phyloP scores from a whole-genome alignment of 2,888 invertebrate genomes.

The Apotomis capreana region DNA sequence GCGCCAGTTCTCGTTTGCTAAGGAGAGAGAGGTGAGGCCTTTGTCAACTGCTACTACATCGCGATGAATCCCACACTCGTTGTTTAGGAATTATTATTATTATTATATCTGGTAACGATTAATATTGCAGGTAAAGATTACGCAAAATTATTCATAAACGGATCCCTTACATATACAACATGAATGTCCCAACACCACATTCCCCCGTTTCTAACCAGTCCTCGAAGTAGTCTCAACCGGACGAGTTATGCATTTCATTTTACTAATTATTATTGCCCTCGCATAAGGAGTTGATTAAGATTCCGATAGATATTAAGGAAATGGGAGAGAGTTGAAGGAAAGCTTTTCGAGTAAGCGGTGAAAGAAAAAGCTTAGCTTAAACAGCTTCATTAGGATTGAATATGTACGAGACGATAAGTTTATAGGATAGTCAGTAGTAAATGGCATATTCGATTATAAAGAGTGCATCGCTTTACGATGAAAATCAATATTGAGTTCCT shows the following conservation, averaged over 20 bases:
- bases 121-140: no score
- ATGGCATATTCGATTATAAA: no score
- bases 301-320: slow-evolving; percentile 27
- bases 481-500: no score
- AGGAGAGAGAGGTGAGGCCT: no score
- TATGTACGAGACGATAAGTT: neutral
- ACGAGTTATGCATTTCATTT: slow-evolving; percentile 35
- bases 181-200: neutral
- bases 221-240: neutral
- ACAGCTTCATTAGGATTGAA: neutral
- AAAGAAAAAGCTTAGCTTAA: slow-evolving; percentile 9
- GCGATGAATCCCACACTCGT: no score
- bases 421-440: no score
- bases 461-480: no score
- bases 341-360: slow-evolving; percentile 5
- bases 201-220: slow-evolving; percentile 12
- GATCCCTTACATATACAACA: neutral
- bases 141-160: no score
- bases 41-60: no score
- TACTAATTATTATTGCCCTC: slow-evolving; percentile 34
- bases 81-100: no score
- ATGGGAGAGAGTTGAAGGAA: slow-evolving; percentile 31
- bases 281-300: slow-evolving; percentile 20
- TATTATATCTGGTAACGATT: no score
- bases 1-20: no score